Conservation (phyloP, 2,888 invertebrate species). For the Pterostichus madidus region DNA sequence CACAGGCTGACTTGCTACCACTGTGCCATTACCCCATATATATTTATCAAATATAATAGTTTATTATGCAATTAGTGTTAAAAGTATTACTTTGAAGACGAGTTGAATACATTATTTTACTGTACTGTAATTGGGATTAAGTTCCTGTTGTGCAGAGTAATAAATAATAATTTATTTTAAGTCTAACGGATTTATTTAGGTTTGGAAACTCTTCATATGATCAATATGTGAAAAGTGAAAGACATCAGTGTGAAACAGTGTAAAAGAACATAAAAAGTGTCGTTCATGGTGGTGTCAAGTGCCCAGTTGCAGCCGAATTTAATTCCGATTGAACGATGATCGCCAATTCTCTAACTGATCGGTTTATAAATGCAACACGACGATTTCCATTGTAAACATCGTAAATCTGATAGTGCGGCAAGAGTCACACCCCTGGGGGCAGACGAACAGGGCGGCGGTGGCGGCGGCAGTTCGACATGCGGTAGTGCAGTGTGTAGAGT, state of each 20-base stretch:
- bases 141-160: too few relatives aligned
- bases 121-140: too few relatives aligned
- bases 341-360: slow-evolving; percentile 50
- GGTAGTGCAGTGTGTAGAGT: slow-evolving; percentile 27
- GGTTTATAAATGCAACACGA: slow-evolving; percentile 48
- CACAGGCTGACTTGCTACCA: too few relatives aligned
- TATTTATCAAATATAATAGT: too few relatives aligned
- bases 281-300: not conserved
- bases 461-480: slow-evolving; percentile 33
- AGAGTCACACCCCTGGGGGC: slow-evolving; percentile 23
- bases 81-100: too few relatives aligned
- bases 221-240: not conserved
- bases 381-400: slow-evolving; percentile 65
- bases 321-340: not conserved
- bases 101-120: too few relatives aligned
- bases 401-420: slow-evolving; percentile 61
- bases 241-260: not conserved
- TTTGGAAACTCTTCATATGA: not conserved
- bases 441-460: not conserved
- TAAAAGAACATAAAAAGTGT: not conserved
- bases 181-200: too few relatives aligned
- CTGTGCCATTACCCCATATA: too few relatives aligned
- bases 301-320: not conserved
- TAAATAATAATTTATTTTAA: too few relatives aligned
- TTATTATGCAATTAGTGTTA: too few relatives aligned